Evolutionary conservation across 1,140 invertebrate species (phyloP), one percentile per base, ranked within the genome.

Genomic region (Dermatophagoides farinae): DNA sequence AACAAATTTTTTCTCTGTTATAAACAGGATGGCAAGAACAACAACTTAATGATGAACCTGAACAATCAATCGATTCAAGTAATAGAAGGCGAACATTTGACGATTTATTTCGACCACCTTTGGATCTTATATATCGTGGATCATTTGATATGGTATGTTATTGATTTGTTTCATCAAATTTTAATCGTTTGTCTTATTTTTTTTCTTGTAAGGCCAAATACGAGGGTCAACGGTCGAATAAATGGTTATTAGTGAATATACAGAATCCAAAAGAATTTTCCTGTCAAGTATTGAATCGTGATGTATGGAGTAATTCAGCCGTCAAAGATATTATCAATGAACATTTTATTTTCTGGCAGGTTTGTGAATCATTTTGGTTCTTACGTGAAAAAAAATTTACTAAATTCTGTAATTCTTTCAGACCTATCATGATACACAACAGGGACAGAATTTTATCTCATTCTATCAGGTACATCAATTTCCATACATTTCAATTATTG

Each of bases 281-380:
- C 11, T 79, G 77, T 64, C 83, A 86, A 71, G 77, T 82, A 6
- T 71, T 86, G 5, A 86, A 86, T 70, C 73, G 84, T 53, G 84
- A 86, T 71, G 77, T 87, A 0, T 86, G 84, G 84, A 79, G 81
- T 2, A 77, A 80, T 64, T 69, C 70, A 54, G 76, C 79, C 61
- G 77, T 86, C 1, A 79, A 81, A 61, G 76, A 76, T 49, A 74
- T 86, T 50, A 70, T 86, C 20, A 77, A 77, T 53, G 75, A 81
- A 64, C 78, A 83, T 71, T 86, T 86, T 69, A 71, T 85, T n/a
- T 77, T 86, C 63, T 86, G 82, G 82, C 84, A 86, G 76, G 82
- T 83, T 20, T 31, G 37, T 57, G 25, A 41, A 25, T 16, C 14
- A 50, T 50, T 61, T 16, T 39, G 11, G 63, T 47, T 22, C 40